phyloP scores from a whole-genome alignment of 2,888 invertebrate species.

The Polydrusus cervinus region DNA sequence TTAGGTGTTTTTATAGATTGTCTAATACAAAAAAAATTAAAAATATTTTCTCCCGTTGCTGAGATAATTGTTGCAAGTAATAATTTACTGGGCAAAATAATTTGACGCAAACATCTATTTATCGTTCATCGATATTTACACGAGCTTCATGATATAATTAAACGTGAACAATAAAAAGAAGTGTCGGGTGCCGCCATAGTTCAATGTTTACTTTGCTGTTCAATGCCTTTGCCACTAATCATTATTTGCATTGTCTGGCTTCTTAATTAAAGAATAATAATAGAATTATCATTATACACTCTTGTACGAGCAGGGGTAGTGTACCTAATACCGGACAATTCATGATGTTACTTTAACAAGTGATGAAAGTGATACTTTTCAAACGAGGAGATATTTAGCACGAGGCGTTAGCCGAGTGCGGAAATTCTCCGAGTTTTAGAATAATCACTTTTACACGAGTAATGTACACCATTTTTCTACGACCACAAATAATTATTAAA shows the following conservation, averaged over 20 bases:
- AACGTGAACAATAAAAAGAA: conserved; percentile 29
- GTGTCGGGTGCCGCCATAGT: conserved; percentile 40
- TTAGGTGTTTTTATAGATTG: too few relatives aligned
- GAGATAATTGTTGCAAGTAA: not conserved
- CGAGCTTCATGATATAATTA: conserved; percentile 31
- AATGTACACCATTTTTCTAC: too few relatives aligned
- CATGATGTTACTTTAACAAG: too few relatives aligned
- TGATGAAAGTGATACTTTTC: too few relatives aligned
- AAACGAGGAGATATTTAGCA: too few relatives aligned
- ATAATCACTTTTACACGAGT: too few relatives aligned
- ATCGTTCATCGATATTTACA: conserved; percentile 36
- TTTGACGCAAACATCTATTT: conserved; percentile 12
- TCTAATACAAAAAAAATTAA: too few relatives aligned
- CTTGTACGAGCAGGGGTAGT: not conserved
- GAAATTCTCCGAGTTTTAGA: too few relatives aligned
- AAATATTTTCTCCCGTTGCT: too few relatives aligned
- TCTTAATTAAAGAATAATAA: conserved; percentile 57
- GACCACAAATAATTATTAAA: too few relatives aligned
- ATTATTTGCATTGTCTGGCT: conserved; percentile 64
- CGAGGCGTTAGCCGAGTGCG: too few relatives aligned
- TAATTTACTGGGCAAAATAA: not conserved
- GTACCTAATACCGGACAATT: too few relatives aligned
- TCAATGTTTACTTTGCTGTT: conserved; percentile 57
- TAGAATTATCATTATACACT: conserved; percentile 12
- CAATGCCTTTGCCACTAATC: conserved; percentile 62